Conservation (phyloP, 2,113 vertebrate genomes). For the Platichthys flesus region DNA sequence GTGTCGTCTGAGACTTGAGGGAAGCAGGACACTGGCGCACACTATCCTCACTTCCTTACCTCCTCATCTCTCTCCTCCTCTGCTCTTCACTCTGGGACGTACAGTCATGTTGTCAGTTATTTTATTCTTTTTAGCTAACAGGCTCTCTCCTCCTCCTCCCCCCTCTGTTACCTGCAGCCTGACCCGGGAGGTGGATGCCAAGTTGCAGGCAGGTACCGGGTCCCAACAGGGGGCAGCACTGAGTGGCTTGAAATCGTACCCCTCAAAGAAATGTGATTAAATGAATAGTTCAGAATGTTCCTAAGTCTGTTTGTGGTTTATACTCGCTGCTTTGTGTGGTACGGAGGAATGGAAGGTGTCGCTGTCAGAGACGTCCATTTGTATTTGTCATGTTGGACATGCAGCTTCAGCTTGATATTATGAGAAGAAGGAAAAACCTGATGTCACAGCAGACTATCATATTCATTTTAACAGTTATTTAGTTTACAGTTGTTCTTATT, state of each 20-base stretch:
- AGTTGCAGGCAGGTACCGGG: slow-evolving; percentile 69
- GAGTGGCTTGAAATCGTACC: slow-evolving; percentile 31
- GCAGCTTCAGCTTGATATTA: slow-evolving; percentile 14
- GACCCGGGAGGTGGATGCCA: slow-evolving; percentile 61
- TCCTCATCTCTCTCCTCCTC: slow-evolving; percentile 22
- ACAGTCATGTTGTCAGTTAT: slow-evolving; percentile 20
- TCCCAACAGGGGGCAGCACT: slow-evolving; percentile 48
- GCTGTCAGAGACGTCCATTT: slow-evolving; percentile 3
- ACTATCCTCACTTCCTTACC: slow-evolving; percentile 8
- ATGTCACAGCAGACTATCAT: neutral
- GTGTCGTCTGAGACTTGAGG: slow-evolving; percentile 22
- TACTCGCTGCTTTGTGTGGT: slow-evolving; percentile 9
- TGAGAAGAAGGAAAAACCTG: neutral
- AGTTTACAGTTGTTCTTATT: neutral
- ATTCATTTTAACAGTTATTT: neutral
- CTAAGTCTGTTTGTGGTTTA: slow-evolving; percentile 40
- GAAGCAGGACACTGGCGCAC: slow-evolving; percentile 14
- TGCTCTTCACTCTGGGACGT: slow-evolving; percentile 22
- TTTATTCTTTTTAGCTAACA: slow-evolving; percentile 7
- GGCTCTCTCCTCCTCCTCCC: slow-evolving; percentile 44
- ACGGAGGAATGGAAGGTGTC: neutral
- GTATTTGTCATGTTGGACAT: neutral
- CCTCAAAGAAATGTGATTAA: slow-evolving; percentile 19
- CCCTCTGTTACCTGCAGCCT: slow-evolving; percentile 64
- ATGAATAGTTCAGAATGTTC: slow-evolving; percentile 40